A percentile compares a stretch with the other conserved stretches of the same genome.
Conservation (phyloP, 2,888 invertebrate genomes). For the Argyresthia albistria region DNA sequence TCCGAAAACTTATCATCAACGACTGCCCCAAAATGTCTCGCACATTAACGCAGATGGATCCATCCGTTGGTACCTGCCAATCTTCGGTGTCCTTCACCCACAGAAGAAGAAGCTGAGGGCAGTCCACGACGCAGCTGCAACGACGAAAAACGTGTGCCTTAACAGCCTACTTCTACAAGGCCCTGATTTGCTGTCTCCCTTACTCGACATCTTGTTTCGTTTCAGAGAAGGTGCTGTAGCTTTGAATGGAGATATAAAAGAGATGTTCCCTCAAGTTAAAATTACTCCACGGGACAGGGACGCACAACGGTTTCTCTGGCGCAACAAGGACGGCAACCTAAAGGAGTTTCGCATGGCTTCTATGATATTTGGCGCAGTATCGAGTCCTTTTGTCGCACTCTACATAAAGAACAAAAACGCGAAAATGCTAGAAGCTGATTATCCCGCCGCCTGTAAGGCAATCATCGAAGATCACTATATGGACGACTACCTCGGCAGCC, state of each 20-base stretch:
- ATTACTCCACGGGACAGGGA: constrained; percentile 4
- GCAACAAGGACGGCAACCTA: neutral
- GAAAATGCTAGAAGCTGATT: too few relatives aligned
- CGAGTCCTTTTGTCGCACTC: constrained; percentile 18
- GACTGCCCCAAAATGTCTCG: too few relatives aligned
- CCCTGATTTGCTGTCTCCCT: constrained; percentile 23
- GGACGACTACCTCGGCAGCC: neutral
- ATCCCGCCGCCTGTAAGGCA: too few relatives aligned
- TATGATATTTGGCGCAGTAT: constrained; percentile 16
- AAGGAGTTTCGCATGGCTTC: neutral
- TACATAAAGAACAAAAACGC: constrained; percentile 21
- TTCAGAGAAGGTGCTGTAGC: constrained; percentile 1
- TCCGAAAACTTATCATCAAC: neutral
- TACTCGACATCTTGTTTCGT: too few relatives aligned
- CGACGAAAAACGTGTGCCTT: constrained; percentile 11
- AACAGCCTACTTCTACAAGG: constrained; percentile 21
- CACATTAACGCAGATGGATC: too few relatives aligned
- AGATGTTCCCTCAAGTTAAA: constrained; percentile 10
- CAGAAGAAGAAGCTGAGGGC: constrained; percentile 14
- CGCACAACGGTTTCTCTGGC: constrained; percentile 10
- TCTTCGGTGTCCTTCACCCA: constrained; percentile 15
- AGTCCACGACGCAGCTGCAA: constrained; percentile 21
- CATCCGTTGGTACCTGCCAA: constrained; percentile 14
- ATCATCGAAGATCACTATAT: neutral
- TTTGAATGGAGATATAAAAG: constrained; percentile 4